Base-by-base conservation (phyloP, 2,888 invertebrate genomes). In the Dorcus hopei region DNA sequence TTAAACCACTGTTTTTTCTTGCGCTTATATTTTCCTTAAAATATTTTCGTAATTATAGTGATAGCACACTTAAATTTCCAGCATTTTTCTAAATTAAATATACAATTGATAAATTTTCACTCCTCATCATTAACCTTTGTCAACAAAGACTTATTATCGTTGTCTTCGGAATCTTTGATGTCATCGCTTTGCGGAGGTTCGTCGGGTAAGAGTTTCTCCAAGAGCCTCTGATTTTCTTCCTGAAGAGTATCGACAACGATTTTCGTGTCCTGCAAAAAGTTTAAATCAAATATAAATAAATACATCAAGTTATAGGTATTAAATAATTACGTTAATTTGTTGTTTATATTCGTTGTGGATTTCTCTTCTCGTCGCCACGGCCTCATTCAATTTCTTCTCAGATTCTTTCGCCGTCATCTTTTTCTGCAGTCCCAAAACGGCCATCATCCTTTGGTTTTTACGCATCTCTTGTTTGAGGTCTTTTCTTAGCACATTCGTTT, bases 401-500 rank as follows among this genome's bases (percentile, higher is more conserved):
- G 88, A 87, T 39, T 85, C 80, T 19, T 82, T 80, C 0, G 87
- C 84, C 39, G 83, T 81, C 45, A 86, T 75, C 64, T 82, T 81
- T 54, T 81, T 81, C 0, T 83, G 83, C 42, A 87, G 71, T 0
- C 89, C 89, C 23, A 90, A 75, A n/a, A 88, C 78, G 1, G 87
- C 86, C 73, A 90, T 89, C 81, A 92, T 85, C 72, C 89, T 87
- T 61, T 82, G 81, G 65, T 89, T 87, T 39, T 85, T 82, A n/a
- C 82, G 81, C 8, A 87, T 81, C 9, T 87, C 83, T 0, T 82
- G 77, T 73, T 88, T 88, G 59, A 91, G 76, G 72, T 89, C 87
- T 26, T 83, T 82, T 38, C 92, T 83, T 43, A 94, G 74, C 57
- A 83, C 83, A 72, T 93, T 93, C 19, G 93, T 85, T 76, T 95